Base-by-base conservation (phyloP, 2,888 invertebrate species). In the Hirtodrosophila alboralis region DNA sequence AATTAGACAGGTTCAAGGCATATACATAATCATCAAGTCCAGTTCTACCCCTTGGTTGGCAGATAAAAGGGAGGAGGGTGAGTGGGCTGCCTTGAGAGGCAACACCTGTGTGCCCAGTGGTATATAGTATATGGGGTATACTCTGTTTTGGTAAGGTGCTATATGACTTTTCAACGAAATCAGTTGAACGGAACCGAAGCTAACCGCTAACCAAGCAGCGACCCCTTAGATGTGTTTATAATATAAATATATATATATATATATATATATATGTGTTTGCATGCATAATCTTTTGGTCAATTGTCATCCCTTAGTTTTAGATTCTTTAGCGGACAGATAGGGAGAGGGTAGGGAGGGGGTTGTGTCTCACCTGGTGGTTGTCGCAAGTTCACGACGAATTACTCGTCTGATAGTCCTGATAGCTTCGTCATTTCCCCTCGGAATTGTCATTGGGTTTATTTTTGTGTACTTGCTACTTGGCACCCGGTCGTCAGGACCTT, bases 271-370 rank as follows among this genome's bases (percentile, higher is more conserved):
- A n/a, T n/a, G n/a, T 69, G 73, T 60, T 78, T 79, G 79, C 77
- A 72, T 75, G 81, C 86, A 86, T 86, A 83, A 83, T 86, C 83
- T 86, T n/a, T 77, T 68, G 70, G 83, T 66, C 86, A 80, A n/a
- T 68, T 72, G 78, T 64, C 78, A 74, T 84, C 78, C 84, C 77
- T 58, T 79, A 77, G 49, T 45, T 51, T n/a, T 60, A 76, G 76
- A 79, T 77, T 74, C 66, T 59, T 60, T n/a, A n/a, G n/a, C n/a
- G n/a, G n/a, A n/a, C n/a, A n/a, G n/a, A n/a, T n/a, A n/a, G 38
- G 48, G 43, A 30, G 44, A 30, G 48, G 66, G 52, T 44, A 63
- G 58, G 64, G 62, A 64, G 64, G 62, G 30, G 44, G 48, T 54
- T 47, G 45, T 54, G 59, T 66, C 49, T 79, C 64, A 61, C 68